phyloP scores from a whole-genome alignment of 2,888 invertebrate species.

The Dendrolimus pini region DNA sequence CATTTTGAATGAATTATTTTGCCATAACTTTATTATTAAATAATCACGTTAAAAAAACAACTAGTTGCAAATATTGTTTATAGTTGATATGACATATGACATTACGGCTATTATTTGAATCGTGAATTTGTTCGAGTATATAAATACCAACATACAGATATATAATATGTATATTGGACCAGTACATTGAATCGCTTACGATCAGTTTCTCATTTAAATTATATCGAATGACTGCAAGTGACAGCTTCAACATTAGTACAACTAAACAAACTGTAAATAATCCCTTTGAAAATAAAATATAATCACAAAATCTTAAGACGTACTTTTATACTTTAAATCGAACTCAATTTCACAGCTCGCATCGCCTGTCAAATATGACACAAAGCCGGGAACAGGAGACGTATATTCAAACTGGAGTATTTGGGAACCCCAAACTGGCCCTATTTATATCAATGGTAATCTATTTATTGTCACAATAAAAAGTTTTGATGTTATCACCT shows the following conservation, averaged over 20 bases:
- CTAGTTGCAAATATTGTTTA: too few species aligned
- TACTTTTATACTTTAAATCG: constrained; percentile 67
- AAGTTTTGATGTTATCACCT: constrained; percentile 71
- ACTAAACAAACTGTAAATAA: constrained; percentile 67
- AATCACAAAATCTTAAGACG: constrained; percentile 60
- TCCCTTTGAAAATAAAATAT: constrained; percentile 50
- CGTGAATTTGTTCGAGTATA: too few species aligned
- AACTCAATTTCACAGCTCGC: constrained; percentile 74
- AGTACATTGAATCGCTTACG: too few species aligned
- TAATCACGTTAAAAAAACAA: too few species aligned
- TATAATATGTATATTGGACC: too few species aligned
- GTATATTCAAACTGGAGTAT: constrained; percentile 35
- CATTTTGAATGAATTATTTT: too few species aligned
- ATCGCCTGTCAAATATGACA: constrained; percentile 72
- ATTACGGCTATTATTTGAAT: too few species aligned
- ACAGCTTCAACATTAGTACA: constrained; percentile 46
- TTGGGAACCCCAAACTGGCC: constrained; percentile 60
- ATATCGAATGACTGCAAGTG: constrained; percentile 17
- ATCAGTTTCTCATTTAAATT: neutral
- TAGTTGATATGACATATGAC: too few species aligned
- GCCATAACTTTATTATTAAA: too few species aligned
- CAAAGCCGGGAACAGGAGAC: constrained; percentile 68
- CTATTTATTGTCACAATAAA: constrained; percentile 75
- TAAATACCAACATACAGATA: too few species aligned
- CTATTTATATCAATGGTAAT: constrained; percentile 74